Evolutionary conservation across 2,888 invertebrate genomes (phyloP).

Genomic region (Nemoura dubitans): DNA sequence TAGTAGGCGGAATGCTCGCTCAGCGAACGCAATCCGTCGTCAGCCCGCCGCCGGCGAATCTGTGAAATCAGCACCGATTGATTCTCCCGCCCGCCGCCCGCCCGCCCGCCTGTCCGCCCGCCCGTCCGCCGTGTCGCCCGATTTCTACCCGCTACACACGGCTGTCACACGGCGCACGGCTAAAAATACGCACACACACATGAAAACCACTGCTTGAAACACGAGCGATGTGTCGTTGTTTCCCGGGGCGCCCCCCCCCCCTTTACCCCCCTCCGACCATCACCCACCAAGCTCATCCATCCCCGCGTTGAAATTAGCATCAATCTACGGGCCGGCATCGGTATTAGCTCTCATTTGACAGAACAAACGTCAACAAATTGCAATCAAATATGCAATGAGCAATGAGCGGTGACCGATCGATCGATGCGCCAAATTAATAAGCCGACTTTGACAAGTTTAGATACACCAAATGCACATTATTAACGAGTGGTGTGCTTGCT

Average conservation of each 20-base stretch:
- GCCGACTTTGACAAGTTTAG: background rate
- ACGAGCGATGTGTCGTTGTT: background rate
- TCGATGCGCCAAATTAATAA: background rate
- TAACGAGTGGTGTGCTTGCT: background rate
- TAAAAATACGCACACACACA: background rate
- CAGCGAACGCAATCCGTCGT: background rate
- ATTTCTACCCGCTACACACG: background rate
- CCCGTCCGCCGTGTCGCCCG: background rate
- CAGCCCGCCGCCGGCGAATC: background rate
- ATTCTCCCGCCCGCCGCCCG: background rate
- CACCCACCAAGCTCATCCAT: background rate
- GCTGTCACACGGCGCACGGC: background rate
- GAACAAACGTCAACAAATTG: slow-evolving; percentile 23
- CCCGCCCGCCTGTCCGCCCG: background rate
- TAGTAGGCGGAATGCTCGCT: background rate
- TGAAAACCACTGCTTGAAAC: background rate
- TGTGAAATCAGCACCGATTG: background rate
- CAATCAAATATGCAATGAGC: slow-evolving; percentile 31
- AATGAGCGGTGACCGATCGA: background rate
- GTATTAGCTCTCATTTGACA: slow-evolving; percentile 20
- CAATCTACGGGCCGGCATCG: background rate
- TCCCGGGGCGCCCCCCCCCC: background rate
- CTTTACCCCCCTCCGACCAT: background rate
- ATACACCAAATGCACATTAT: background rate
- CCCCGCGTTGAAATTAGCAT: background rate